phyloP scores from a whole-genome alignment of 2,797 vertebrate genomes.

The Varecia variegata region DNA sequence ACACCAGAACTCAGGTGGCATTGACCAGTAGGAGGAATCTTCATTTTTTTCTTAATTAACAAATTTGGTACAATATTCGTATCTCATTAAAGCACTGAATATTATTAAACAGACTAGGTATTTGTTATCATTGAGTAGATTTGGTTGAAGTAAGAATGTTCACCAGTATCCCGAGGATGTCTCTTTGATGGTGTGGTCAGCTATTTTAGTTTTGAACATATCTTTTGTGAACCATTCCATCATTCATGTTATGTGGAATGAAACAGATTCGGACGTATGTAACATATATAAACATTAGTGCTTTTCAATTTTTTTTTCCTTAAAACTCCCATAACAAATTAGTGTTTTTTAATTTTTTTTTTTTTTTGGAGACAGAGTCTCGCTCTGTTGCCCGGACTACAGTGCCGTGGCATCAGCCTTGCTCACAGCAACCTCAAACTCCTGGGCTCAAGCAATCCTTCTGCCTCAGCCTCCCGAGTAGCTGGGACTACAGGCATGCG shows the following conservation, averaged over 20 bases:
- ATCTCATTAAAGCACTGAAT: background rate
- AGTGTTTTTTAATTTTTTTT: background rate
- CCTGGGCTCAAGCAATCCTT: too few species aligned
- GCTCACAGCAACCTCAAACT: too few species aligned
- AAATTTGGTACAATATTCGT: background rate
- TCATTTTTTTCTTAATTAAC: background rate
- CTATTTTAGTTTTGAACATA: background rate
- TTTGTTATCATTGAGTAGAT: background rate
- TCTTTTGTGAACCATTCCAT: background rate
- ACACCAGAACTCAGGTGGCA: background rate
- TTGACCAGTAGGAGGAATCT: background rate
- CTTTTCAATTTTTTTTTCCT: background rate
- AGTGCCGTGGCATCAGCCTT: too few species aligned
- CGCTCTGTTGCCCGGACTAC: too few species aligned
- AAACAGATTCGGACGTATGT: background rate
- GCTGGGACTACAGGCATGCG: too few species aligned
- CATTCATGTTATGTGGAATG: background rate
- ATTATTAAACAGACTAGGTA: background rate
- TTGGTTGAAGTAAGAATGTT: background rate
- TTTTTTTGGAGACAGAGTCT: too few species aligned
- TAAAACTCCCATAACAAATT: too few species aligned
- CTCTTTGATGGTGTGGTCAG: background rate
- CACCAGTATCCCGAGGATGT: background rate
- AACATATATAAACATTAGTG: background rate
- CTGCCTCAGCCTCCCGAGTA: too few species aligned